Percentiles rank a stretch among this genome's conserved stretches.
These are phyloP conservation scores for Turritopsis dohrnii DNA, from an alignment of 30 jellyfish, hydroid and myxozoan species.

Conservation along the genomic window DNA sequence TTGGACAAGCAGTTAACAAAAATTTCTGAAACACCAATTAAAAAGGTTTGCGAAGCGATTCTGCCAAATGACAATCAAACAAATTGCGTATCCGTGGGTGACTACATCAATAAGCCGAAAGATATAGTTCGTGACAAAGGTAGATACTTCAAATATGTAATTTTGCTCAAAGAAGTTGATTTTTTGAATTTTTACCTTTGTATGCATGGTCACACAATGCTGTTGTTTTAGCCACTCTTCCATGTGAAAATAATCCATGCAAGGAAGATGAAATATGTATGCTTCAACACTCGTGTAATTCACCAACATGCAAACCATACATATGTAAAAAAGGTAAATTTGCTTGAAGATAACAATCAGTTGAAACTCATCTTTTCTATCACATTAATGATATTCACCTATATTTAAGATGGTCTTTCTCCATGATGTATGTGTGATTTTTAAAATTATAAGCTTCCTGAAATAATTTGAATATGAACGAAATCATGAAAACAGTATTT, in stretches of 20 bases:
- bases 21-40: not conserved
- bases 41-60: constrained; percentile 33
- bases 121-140: not conserved
- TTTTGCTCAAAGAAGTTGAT: no score
- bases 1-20: constrained; percentile 16
- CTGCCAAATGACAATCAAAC: constrained; percentile 41
- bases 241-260: constrained; percentile 72
- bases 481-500: no score
- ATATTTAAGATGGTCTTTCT: no score
- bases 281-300: constrained; percentile 50
- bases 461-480: no score
- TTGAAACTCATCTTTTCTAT: not conserved
- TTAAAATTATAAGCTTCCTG: no score
- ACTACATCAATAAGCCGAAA: not conserved
- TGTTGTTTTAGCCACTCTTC: constrained; percentile 46
- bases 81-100: constrained; percentile 27
- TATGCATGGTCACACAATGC: not conserved
- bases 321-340: constrained; percentile 27
- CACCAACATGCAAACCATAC: constrained; percentile 24
- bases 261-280: constrained; percentile 45
- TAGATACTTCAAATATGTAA: no score
- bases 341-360: not conserved
- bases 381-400: no score
- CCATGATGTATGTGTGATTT: no score
- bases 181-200: no score